Percentiles rank a stretch among this genome's conserved stretches.
Conservation (phyloP, 2,888 invertebrate genomes). For the Dyspetes luteomarginatus region DNA sequence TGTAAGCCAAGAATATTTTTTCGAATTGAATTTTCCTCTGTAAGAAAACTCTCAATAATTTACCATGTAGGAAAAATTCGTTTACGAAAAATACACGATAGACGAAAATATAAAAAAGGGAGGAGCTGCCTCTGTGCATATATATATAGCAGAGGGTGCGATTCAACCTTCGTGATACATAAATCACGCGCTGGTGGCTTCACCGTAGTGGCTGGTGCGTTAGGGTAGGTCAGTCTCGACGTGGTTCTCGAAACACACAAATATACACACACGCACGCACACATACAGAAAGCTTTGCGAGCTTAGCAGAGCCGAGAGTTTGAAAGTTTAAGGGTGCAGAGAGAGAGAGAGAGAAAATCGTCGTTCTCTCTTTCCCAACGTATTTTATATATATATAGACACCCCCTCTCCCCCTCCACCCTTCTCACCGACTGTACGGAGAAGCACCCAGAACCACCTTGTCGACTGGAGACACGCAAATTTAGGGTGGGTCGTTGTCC, state of each 20-base stretch:
- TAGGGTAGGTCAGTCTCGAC: constrained; percentile 80
- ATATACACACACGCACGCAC: background rate
- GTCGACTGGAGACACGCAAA: constrained; percentile 80
- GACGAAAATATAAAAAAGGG: constrained; percentile 64
- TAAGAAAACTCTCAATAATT: too few species aligned
- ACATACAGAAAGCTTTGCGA: background rate
- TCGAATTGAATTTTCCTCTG: too few species aligned
- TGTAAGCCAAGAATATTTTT: too few species aligned
- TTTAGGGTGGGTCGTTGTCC: constrained; percentile 79
- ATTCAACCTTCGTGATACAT: constrained; percentile 75
- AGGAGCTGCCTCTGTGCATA: constrained; percentile 66
- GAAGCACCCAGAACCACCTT: constrained; percentile 55
- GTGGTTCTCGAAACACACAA: constrained; percentile 29
- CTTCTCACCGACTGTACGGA: constrained; percentile 19
- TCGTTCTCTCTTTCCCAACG: background rate
- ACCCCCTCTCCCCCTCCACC: constrained; percentile 14
- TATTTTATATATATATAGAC: background rate
- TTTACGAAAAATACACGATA: background rate
- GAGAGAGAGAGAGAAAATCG: constrained; percentile 40
- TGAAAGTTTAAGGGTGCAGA: constrained; percentile 77
- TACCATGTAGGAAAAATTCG: too few species aligned
- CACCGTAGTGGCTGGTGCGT: constrained; percentile 59
- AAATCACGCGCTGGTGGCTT: constrained; percentile 76
- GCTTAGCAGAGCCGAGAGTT: constrained; percentile 69
- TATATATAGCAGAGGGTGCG: constrained; percentile 70